Percentiles rank a stretch among this genome's conserved stretches.
phyloP scores from a whole-genome alignment of 2,888 invertebrate species.

The Lycaena phlaeas region DNA sequence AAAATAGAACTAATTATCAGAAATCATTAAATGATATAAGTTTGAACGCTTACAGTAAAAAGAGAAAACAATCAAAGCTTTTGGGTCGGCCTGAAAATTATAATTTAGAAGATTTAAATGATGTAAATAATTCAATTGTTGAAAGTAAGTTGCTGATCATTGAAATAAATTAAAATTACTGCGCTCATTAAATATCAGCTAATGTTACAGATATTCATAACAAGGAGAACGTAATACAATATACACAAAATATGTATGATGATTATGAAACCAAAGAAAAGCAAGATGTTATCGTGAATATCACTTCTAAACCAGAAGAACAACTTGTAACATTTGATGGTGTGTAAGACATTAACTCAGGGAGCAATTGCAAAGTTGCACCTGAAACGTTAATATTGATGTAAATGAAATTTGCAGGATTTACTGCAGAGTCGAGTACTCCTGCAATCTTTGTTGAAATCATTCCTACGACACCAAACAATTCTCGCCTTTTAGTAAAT shows the following conservation, averaged over 20 bases:
- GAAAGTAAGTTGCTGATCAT: constrained; percentile 37
- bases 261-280: constrained; percentile 33
- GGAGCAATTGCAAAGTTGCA: neutral
- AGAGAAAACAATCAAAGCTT: constrained; percentile 12
- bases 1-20: neutral
- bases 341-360: constrained; percentile 9
- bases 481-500: constrained; percentile 8
- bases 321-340: constrained; percentile 1
- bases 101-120: constrained; percentile 40
- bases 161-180: neutral
- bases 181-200: neutral
- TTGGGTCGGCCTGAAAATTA: constrained; percentile 51
- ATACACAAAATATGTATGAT: constrained; percentile 30
- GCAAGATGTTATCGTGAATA: constrained; percentile 16
- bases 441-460: no score
- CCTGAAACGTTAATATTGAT: neutral
- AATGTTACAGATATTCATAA: constrained; percentile 39
- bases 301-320: neutral
- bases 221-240: constrained; percentile 20
- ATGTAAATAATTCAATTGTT: constrained; percentile 19
- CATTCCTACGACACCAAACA: neutral
- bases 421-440: no score
- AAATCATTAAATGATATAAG: neutral
- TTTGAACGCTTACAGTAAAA: constrained; percentile 24
- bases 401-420: constrained; percentile 3